These are phyloP conservation scores for Schizopygopsis malacanthus DNA, from an alignment of 2,797 vertebrate genomes.

Conservation along the genomic window DNA sequence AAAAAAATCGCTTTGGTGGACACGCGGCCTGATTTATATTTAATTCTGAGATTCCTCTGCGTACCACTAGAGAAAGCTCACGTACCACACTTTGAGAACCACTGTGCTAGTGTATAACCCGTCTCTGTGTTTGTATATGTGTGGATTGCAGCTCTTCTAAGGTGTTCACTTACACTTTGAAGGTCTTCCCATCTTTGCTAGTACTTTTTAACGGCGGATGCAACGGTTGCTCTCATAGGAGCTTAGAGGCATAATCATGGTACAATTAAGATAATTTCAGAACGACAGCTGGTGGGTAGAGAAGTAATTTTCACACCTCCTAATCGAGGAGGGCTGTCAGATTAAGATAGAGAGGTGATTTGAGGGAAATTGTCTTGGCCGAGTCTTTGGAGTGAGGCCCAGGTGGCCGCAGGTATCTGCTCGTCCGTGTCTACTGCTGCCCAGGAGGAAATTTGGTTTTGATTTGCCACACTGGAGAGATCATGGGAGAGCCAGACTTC, in stretches of 20 bases:
- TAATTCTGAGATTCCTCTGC: too few species aligned
- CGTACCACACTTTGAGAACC: too few species aligned
- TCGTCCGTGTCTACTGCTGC: slow-evolving; percentile 68
- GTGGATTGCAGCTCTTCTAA: not conserved
- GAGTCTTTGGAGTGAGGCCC: slow-evolving; percentile 79
- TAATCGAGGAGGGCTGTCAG: slow-evolving; percentile 86
- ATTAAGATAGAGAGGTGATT: slow-evolving; percentile 88
- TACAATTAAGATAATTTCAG: slow-evolving; percentile 89
- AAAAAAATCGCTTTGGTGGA: too few species aligned
- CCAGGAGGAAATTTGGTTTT: slow-evolving; percentile 73
- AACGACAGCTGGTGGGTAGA: slow-evolving; percentile 83
- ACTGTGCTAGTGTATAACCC: not conserved
- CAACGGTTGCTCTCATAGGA: slow-evolving; percentile 70
- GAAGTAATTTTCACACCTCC: slow-evolving; percentile 85
- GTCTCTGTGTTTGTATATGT: slow-evolving; percentile 20
- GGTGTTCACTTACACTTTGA: slow-evolving; percentile 60
- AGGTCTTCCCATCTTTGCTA: slow-evolving; percentile 62
- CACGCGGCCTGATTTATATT: too few species aligned
- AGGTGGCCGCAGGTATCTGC: slow-evolving; percentile 80
- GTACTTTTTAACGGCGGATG: slow-evolving; percentile 61
- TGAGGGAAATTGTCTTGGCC: slow-evolving; percentile 82
- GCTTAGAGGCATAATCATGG: slow-evolving; percentile 86
- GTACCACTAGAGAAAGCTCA: too few species aligned
- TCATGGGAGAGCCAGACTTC: slow-evolving; percentile 70
- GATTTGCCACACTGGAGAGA: slow-evolving; percentile 79